Conservation (phyloP, 2,888 invertebrate species). For the Sepiola atlantica region DNA sequence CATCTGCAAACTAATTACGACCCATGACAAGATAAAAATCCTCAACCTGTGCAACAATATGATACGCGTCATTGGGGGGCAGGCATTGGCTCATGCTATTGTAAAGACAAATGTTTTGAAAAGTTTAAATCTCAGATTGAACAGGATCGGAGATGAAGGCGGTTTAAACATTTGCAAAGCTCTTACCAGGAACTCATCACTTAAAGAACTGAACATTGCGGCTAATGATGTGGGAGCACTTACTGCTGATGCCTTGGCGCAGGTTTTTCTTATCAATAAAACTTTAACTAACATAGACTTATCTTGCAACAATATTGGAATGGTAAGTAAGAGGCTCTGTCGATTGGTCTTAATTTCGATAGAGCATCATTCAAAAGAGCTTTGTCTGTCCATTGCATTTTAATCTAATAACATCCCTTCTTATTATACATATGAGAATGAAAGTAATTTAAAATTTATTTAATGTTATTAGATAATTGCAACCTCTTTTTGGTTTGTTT, state of each 20-base stretch:
- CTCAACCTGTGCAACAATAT: slow-evolving; percentile 72
- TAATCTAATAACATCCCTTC: not conserved
- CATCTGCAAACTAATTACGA: slow-evolving; percentile 75
- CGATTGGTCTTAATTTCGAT: not conserved
- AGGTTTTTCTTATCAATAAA: slow-evolving; percentile 71
- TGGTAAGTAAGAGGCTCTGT: slow-evolving; percentile 64
- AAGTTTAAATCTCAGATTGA: slow-evolving; percentile 70
- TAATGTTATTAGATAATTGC: not conserved
- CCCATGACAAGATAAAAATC: slow-evolving; percentile 70
- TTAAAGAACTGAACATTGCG: slow-evolving; percentile 71
- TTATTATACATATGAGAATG: not conserved
- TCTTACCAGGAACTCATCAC: slow-evolving; percentile 71
- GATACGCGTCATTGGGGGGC: slow-evolving; percentile 72
- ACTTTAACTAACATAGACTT: slow-evolving; percentile 70
- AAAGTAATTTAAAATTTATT: not conserved
- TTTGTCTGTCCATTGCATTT: not conserved
- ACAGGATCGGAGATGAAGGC: slow-evolving; percentile 75
- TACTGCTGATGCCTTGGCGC: slow-evolving; percentile 71
- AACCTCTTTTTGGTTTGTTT: not conserved
- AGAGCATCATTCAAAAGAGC: too few relatives aligned
- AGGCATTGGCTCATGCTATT: slow-evolving; percentile 74
- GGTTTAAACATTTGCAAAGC: slow-evolving; percentile 73
- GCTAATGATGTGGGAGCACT: slow-evolving; percentile 74
- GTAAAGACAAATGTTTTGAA: slow-evolving; percentile 72
- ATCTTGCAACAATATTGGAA: slow-evolving; percentile 74